Evolutionary conservation across 2,888 invertebrate genomes (phyloP).

Genomic region (Apamea epomidion): DNA sequence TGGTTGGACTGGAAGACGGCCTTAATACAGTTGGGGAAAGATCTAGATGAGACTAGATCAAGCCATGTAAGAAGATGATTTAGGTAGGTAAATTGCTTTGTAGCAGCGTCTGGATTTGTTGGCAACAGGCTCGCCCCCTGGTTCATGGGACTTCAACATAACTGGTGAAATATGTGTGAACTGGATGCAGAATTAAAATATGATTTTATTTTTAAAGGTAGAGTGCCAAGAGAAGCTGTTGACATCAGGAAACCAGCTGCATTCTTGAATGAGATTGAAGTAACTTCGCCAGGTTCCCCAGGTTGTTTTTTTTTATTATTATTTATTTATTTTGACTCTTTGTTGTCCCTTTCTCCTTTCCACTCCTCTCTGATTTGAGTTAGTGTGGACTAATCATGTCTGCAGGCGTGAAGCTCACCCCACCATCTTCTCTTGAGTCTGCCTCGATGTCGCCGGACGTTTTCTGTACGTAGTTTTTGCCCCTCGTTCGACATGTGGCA

Average conservation of each 20-base stretch:
- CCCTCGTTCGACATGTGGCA: background rate
- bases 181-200: slow-evolving; percentile 37
- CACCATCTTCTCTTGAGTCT: background rate
- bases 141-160: too few relatives aligned
- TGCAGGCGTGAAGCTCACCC: background rate
- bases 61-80: too few relatives aligned
- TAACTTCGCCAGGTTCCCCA: slow-evolving; percentile 8
- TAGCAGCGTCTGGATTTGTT: too few relatives aligned
- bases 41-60: background rate
- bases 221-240: background rate
- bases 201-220: slow-evolving; percentile 47
- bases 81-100: too few relatives aligned
- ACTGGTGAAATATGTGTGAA: background rate
- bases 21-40: background rate
- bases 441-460: background rate
- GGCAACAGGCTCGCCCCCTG: too few relatives aligned
- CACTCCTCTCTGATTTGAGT: background rate
- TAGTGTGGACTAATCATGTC: background rate
- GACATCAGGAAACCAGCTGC: background rate
- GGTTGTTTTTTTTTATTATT: background rate
- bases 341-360: background rate
- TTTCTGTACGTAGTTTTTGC: background rate
- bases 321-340: background rate
- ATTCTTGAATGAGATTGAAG: fast-evolving
- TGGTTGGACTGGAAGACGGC: background rate